phyloP scores from a whole-genome alignment of 2,888 invertebrate genomes.

The Dicroscelio sp. region DNA sequence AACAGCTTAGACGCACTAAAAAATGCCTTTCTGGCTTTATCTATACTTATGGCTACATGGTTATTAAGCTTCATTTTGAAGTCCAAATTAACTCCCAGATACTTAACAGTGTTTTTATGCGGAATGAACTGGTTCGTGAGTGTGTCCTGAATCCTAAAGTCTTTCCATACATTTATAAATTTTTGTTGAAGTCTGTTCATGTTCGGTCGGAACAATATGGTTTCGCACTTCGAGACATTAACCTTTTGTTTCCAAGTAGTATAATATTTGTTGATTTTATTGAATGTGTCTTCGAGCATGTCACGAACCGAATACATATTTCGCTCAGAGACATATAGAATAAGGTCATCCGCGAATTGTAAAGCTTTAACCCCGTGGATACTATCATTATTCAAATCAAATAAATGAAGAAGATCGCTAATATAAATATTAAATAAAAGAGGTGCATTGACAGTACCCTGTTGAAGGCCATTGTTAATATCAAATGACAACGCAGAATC shows the following conservation, averaged over 20 bases:
- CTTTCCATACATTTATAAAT: neutral
- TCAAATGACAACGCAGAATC: neutral
- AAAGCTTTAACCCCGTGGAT: neutral
- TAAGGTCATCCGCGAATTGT: too few relatives aligned
- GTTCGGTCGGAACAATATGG: conserved; percentile 54
- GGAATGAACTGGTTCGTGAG: neutral
- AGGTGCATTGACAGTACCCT: too few relatives aligned
- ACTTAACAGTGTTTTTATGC: conserved; percentile 29
- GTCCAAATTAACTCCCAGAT: neutral
- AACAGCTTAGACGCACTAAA: conserved; percentile 4
- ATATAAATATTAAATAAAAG: conserved; percentile 58
- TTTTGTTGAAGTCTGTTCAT: neutral
- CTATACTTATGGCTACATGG: too few relatives aligned
- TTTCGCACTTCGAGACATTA: conserved; percentile 29
- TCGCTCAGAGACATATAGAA: conserved; percentile 1
- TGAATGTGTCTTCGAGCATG: neutral
- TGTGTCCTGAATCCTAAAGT: conserved; percentile 33
- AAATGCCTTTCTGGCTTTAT: conserved; percentile 57
- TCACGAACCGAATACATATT: neutral
- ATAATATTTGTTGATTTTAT: conserved; percentile 53
- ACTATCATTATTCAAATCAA: neutral
- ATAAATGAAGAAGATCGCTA: conserved; percentile 4
- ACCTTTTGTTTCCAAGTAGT: conserved; percentile 54
- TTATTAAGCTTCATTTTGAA: conserved; percentile 26
- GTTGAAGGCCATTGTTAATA: too few relatives aligned